Percentiles rank a stretch among this genome's conserved stretches.
phyloP scores from a whole-genome alignment of 2,113 vertebrate species.

The Alces alces region DNA sequence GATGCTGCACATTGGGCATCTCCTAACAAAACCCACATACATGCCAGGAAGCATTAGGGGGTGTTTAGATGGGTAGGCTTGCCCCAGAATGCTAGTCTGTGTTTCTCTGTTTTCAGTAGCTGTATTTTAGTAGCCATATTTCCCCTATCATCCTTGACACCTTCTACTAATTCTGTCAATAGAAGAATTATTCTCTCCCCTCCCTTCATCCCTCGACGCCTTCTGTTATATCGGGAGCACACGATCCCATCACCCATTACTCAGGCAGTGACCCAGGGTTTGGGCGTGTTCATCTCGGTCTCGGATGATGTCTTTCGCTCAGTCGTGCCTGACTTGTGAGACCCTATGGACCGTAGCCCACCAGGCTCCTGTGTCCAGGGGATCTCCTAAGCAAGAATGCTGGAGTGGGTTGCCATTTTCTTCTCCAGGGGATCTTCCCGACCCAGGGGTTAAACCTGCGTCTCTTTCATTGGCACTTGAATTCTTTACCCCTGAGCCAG shows the following conservation, averaged over 20 bases:
- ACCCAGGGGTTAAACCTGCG: neutral
- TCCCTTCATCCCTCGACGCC: neutral
- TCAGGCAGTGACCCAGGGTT: neutral
- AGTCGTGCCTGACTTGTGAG: neutral
- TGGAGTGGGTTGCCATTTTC: neutral
- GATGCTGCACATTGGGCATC: neutral
- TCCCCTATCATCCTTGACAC: neutral
- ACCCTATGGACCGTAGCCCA: neutral
- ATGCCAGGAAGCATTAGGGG: accelerated
- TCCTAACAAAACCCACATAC: neutral
- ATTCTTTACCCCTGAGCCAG: neutral
- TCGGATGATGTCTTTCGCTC: neutral
- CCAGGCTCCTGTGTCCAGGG: neutral
- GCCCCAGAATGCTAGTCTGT: neutral
- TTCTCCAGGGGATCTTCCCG: neutral
- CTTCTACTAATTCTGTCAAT: neutral
- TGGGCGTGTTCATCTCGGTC: neutral
- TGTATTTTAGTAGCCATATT: neutral
- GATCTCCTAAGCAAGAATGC: neutral
- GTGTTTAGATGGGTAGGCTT: neutral
- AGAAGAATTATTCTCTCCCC: neutral
- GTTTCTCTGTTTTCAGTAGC: neutral
- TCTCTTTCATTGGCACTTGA: neutral
- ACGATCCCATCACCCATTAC: accelerated
- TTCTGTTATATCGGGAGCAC: accelerated